Conservation (phyloP, 2,797 vertebrate species). For the Cyprinodon diabolis region DNA sequence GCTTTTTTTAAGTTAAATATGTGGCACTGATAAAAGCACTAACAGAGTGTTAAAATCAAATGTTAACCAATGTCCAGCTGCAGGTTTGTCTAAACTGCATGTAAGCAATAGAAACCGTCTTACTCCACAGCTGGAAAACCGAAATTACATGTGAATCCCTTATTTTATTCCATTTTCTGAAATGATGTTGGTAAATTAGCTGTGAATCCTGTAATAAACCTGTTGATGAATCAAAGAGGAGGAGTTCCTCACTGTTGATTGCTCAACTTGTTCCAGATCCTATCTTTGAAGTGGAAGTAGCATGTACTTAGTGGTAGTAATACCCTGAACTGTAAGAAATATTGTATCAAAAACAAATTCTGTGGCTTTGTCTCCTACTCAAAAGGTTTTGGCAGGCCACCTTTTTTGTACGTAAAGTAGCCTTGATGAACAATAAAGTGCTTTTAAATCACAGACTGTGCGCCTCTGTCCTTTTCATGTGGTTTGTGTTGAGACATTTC, state of each 20-base stretch:
- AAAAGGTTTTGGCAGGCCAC: conserved; percentile 98
- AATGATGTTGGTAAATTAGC: conserved; percentile 10
- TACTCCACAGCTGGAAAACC: conserved; percentile 22
- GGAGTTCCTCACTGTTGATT: conserved; percentile 42
- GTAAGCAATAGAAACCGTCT: conserved; percentile 3
- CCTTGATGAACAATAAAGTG: conserved; percentile 99
- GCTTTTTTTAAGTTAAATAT: background rate
- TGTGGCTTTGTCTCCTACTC: conserved; percentile 92
- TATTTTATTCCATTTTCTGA: background rate
- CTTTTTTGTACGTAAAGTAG: conserved; percentile 99
- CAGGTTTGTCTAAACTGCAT: conserved; percentile 9
- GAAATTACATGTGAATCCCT: conserved; percentile 7
- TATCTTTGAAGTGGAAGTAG: conserved; percentile 73
- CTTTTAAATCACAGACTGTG: conserved; percentile 90
- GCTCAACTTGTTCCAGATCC: conserved; percentile 46
- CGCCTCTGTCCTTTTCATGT: conserved; percentile 21
- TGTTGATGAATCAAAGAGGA: conserved; percentile 52
- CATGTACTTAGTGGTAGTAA: conserved; percentile 74
- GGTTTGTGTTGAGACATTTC: conserved; percentile 3
- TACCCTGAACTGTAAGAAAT: conserved; percentile 72
- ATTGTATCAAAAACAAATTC: conserved; percentile 86
- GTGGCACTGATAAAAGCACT: conserved; percentile 27
- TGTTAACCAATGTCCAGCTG: conserved; percentile 22
- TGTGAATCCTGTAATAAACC: conserved; percentile 34
- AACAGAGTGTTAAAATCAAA: conserved; percentile 1